Conservation (phyloP, 2,888 invertebrate species). For the Pseudococcus jackbeardsleyi region DNA sequence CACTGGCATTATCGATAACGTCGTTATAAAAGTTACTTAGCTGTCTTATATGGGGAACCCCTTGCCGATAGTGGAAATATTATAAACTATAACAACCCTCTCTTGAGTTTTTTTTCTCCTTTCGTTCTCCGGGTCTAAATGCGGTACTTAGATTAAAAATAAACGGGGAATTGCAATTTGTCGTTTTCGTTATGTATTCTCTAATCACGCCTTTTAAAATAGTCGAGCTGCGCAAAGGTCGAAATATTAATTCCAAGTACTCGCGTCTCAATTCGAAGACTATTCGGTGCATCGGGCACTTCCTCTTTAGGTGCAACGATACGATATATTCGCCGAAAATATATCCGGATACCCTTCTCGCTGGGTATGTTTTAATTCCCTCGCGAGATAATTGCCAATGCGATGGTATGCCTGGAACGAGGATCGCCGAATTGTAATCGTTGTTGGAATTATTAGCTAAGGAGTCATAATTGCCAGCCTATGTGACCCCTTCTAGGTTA, state of each 20-base stretch:
- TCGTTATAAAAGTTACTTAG: slow-evolving; percentile 46
- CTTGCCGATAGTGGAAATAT: background rate
- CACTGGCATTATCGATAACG: slow-evolving; percentile 40
- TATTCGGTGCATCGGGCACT: slow-evolving; percentile 6
- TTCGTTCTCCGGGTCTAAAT: background rate
- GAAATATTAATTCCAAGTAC: background rate
- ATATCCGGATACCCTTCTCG: background rate
- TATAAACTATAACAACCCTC: slow-evolving; percentile 49
- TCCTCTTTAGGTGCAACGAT: background rate
- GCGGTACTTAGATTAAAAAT: slow-evolving; percentile 13
- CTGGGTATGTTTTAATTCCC: background rate
- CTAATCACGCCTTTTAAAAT: slow-evolving; percentile 39
- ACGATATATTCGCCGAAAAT: background rate
- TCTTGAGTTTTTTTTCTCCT: background rate
- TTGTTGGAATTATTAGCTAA: background rate
- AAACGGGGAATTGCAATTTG: slow-evolving; percentile 35
- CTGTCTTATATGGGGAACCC: background rate
- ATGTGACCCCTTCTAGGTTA: background rate
- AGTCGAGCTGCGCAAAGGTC: background rate
- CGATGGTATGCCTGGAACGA: background rate
- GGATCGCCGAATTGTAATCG: background rate
- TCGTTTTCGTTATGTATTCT: slow-evolving; percentile 7
- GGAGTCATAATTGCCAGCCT: slow-evolving; percentile 7
- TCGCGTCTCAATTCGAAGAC: background rate
- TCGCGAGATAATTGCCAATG: slow-evolving; percentile 7